phyloP scores from a whole-genome alignment of 2,797 vertebrate genomes.

The Falco cherrug region DNA sequence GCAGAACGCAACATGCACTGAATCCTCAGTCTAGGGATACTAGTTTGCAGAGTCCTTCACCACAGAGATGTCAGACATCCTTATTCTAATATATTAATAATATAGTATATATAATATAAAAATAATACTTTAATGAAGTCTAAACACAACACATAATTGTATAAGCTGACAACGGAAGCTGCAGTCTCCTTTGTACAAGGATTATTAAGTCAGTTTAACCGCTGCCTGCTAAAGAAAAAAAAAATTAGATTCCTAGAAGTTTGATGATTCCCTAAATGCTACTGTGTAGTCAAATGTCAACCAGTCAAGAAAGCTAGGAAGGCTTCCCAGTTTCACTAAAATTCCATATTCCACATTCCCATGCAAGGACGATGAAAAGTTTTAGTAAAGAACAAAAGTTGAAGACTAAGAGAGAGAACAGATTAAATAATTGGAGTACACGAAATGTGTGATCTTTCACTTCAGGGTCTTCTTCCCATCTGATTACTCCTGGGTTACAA shows the following conservation, averaged over 20 bases:
- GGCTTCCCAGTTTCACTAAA: neutral
- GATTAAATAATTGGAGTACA: neutral
- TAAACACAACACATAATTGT: neutral
- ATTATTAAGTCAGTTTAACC: neutral
- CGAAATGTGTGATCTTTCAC: neutral
- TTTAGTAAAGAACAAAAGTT: neutral
- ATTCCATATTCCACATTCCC: neutral
- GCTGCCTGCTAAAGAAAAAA: neutral
- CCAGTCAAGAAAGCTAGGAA: neutral
- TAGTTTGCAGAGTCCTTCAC: neutral
- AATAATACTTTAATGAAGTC: neutral
- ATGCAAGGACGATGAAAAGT: neutral
- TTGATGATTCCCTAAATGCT: neutral
- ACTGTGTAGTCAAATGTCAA: neutral
- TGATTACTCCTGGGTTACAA: neutral
- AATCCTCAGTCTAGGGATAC: neutral
- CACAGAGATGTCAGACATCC: neutral
- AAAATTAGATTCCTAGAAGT: neutral
- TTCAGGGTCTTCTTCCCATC: neutral
- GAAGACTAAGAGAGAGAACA: neutral
- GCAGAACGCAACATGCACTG: fast-evolving
- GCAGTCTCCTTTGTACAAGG: neutral
- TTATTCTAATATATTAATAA: neutral
- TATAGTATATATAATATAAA: too few relatives aligned
- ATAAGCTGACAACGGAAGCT: neutral